Percentiles rank a stretch among this genome's conserved stretches.
These are phyloP conservation scores for Sorex maritimensis DNA, from an alignment of 2,797 vertebrate genomes.

Conservation along the genomic window DNA sequence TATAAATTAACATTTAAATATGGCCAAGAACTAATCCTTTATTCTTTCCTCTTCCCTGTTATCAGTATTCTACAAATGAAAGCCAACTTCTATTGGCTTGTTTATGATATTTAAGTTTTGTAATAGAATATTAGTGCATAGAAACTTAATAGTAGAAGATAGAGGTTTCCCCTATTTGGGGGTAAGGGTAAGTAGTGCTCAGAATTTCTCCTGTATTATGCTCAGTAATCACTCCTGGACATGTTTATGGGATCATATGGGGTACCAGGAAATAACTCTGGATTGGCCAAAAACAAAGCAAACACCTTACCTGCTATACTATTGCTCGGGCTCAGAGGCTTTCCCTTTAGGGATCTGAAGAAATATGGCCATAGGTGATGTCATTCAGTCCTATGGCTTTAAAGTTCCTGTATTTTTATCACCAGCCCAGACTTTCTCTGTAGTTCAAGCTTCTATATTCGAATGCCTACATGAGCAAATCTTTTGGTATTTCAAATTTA, in stretches of 20 bases:
- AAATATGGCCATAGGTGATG: conserved; percentile 70
- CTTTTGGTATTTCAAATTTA: conserved; percentile 85
- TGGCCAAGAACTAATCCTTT: conserved; percentile 46
- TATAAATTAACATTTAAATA: conserved; percentile 6
- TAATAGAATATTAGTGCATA: conserved; percentile 13
- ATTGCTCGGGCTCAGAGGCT: neutral
- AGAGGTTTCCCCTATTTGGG: too few relatives aligned
- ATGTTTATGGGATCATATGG: too few relatives aligned
- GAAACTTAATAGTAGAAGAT: conserved; percentile 69
- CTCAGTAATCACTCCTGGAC: too few relatives aligned
- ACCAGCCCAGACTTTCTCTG: conserved; percentile 71
- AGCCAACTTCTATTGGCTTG: conserved; percentile 40
- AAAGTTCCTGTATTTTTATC: conserved; percentile 78
- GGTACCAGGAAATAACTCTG: too few relatives aligned
- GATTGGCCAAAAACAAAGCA: too few relatives aligned
- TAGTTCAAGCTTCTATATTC: conserved; percentile 84
- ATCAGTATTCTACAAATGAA: conserved; percentile 12
- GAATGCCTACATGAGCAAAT: conserved; percentile 81
- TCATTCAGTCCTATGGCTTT: conserved; percentile 74
- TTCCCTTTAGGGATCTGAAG: conserved; percentile 40
- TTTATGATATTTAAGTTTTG: conserved; percentile 49
- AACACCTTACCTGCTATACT: too few relatives aligned
- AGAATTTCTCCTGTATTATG: too few relatives aligned
- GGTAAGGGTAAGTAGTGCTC: neutral
- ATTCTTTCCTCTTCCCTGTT: conserved; percentile 41